phyloP scores from a whole-genome alignment of 2,797 vertebrate genomes.

The Remorina albescens region DNA sequence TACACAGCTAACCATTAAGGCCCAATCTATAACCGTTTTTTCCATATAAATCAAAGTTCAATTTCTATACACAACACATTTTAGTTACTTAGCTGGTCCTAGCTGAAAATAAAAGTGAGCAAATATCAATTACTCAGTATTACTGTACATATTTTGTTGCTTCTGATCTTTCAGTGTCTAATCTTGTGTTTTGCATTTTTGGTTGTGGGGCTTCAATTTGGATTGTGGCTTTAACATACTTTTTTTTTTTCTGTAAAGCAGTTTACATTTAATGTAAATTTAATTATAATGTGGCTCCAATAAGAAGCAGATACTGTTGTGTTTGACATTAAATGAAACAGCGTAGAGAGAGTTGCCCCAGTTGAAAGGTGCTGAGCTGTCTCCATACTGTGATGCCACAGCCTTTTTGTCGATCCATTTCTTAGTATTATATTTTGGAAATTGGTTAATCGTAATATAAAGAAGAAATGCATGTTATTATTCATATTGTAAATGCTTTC shows the following conservation, averaged over 20 bases:
- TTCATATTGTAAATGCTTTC: background rate
- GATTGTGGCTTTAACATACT: background rate
- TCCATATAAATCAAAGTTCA: background rate
- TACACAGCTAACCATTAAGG: background rate
- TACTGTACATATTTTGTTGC: background rate
- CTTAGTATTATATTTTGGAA: background rate
- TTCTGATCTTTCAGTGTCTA: background rate
- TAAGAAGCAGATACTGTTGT: background rate
- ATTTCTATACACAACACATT: background rate
- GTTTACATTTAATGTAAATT: background rate
- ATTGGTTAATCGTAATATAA: background rate
- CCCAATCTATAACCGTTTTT: background rate
- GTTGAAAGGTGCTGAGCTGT: background rate
- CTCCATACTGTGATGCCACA: background rate
- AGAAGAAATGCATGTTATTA: background rate
- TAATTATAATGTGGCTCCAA: background rate
- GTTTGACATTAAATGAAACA: too few relatives aligned
- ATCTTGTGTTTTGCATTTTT: background rate
- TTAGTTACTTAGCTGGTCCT: background rate
- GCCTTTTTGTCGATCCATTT: background rate
- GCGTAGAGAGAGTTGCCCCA: background rate
- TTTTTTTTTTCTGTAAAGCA: background rate
- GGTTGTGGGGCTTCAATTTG: background rate
- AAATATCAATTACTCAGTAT: conserved; percentile 1
- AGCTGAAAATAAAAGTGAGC: background rate